Conservation (phyloP, 2,113 vertebrate species). For the Odocoileus hemionus region DNA sequence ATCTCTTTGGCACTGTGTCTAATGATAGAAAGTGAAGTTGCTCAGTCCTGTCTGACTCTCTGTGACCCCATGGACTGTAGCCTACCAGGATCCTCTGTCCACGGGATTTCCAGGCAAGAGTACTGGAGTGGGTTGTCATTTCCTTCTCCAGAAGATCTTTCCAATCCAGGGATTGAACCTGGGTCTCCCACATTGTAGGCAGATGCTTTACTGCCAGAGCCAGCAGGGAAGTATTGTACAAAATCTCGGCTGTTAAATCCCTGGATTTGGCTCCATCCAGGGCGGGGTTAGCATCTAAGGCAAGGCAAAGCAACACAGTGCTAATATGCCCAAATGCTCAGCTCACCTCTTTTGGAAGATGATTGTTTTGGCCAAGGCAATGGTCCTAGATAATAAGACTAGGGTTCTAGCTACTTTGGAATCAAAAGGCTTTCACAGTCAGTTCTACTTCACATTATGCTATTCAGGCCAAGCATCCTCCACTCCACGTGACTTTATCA, state of each 20-base stretch:
- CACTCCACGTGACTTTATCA: rapidly evolving
- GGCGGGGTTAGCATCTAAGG: background rate
- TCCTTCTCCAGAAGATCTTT: background rate
- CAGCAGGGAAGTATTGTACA: background rate
- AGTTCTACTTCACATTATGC: background rate
- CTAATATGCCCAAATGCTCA: background rate
- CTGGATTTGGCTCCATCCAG: background rate
- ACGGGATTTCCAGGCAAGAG: background rate
- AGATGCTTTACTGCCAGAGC: rapidly evolving
- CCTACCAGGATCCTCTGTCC: background rate
- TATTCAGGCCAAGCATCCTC: background rate
- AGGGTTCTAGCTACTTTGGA: background rate
- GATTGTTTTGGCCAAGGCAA: background rate
- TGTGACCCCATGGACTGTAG: background rate
- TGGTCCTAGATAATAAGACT: background rate
- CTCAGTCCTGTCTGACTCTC: background rate
- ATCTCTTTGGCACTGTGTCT: background rate
- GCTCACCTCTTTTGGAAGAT: background rate
- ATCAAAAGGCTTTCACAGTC: background rate
- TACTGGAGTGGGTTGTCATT: background rate
- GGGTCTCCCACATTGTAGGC: background rate
- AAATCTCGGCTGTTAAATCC: background rate
- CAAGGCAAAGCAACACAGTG: background rate
- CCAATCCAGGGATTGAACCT: background rate
- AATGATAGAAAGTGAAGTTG: background rate